Evolutionary conservation across 2,113 vertebrate species (phyloP).

Genomic region (Tinamus guttatus): DNA sequence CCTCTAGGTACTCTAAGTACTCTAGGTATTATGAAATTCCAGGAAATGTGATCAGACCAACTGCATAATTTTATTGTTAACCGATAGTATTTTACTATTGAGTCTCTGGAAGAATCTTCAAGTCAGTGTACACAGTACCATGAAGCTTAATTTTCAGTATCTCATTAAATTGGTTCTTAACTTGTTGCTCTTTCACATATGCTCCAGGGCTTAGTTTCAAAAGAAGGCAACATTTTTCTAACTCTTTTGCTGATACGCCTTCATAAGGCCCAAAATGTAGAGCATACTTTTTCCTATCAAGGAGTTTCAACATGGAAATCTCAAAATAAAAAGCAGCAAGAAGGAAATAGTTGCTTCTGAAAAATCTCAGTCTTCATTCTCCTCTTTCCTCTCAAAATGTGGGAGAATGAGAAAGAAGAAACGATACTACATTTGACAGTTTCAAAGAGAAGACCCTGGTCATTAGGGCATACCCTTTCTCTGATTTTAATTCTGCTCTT

Average conservation of each 20-base stretch:
- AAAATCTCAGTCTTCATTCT: not conserved
- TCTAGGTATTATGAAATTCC: not conserved
- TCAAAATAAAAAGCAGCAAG: not conserved
- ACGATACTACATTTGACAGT: not conserved
- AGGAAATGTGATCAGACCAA: not conserved
- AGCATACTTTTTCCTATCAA: not conserved
- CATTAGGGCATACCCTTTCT: not conserved
- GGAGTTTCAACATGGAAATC: not conserved
- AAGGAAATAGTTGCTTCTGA: not conserved
- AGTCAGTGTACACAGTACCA: not conserved
- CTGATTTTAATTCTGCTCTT: not conserved
- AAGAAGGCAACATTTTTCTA: not conserved
- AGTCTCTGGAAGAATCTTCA: not conserved
- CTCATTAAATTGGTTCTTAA: not conserved
- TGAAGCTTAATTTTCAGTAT: not conserved
- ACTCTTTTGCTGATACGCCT: not conserved
- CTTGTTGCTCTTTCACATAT: not conserved
- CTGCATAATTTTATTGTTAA: not conserved
- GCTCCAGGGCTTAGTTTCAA: not conserved
- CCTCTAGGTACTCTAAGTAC: too few species aligned
- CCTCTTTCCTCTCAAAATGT: not conserved
- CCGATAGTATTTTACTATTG: not conserved
- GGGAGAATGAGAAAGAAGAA: not conserved
- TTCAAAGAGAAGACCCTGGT: not conserved
- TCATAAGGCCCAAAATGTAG: rapidly evolving